These are phyloP conservation scores for Delphinapterus leucas DNA, from an alignment of 2,113 vertebrate genomes.

Conservation along the genomic window DNA sequence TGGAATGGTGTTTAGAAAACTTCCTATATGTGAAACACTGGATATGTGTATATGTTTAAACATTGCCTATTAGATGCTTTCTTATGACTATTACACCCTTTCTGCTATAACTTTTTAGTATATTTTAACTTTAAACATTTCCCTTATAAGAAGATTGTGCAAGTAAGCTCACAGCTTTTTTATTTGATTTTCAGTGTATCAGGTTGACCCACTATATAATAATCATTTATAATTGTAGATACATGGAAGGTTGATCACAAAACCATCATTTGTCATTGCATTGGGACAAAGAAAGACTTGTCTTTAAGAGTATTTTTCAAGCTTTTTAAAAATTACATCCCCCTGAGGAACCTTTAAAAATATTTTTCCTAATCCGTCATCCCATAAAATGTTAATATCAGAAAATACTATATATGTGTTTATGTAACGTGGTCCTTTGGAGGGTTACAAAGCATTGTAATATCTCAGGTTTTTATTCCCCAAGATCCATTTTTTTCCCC, in stretches of 20 bases:
- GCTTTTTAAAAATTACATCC: not conserved
- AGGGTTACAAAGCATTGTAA: not conserved
- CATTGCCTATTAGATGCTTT: not conserved
- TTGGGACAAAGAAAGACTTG: not conserved
- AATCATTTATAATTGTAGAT: not conserved
- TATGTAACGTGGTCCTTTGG: not conserved
- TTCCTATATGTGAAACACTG: not conserved
- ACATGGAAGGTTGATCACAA: not conserved
- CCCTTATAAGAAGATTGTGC: not conserved
- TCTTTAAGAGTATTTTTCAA: not conserved
- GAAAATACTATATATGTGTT: not conserved
- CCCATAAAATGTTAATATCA: not conserved
- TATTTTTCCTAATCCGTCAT: not conserved
- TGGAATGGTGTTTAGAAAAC: not conserved
- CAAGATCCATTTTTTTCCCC: not conserved
- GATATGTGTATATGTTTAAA: not conserved
- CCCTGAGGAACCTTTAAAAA: not conserved
- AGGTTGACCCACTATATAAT: not conserved
- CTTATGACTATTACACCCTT: not conserved
- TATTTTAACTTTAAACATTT: not conserved
- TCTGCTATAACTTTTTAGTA: not conserved
- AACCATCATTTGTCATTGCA: not conserved
- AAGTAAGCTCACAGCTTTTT: not conserved
- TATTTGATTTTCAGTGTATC: not conserved
- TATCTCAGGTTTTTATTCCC: not conserved